Evolutionary conservation across 2,888 invertebrate genomes (phyloP).

Genomic region (Alloplasta piceator): DNA sequence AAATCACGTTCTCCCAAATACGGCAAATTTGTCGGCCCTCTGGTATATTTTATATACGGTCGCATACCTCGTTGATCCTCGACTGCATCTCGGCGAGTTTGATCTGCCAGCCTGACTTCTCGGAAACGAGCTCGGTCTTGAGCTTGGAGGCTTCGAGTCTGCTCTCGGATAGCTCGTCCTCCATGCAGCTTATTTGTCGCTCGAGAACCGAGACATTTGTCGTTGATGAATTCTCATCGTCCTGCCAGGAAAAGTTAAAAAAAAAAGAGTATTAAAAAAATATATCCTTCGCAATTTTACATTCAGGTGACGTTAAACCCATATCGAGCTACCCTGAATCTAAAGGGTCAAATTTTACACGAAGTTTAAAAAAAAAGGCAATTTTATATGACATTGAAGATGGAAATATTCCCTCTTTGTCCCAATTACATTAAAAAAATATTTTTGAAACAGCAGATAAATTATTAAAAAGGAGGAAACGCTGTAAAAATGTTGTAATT

Average conservation of each 20-base stretch:
- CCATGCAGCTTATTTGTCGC: slow-evolving; percentile 93
- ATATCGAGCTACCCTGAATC: no score
- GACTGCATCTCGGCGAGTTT: slow-evolving; percentile 95
- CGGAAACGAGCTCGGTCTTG: slow-evolving; percentile 95
- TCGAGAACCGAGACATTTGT: slow-evolving; percentile 89
- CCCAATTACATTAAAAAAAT: slow-evolving; percentile 5
- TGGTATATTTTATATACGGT: slow-evolving; percentile 20
- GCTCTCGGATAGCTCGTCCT: slow-evolving; percentile 94
- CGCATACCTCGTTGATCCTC: slow-evolving; percentile 90
- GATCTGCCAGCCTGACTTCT: slow-evolving; percentile 93
- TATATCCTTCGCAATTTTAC: slow-evolving; percentile 3
- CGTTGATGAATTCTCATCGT: slow-evolving; percentile 80
- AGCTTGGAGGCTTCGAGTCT: slow-evolving; percentile 92
- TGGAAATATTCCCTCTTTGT: not conserved
- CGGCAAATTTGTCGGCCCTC: slow-evolving; percentile 21
- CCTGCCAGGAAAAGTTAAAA: slow-evolving; percentile 76
- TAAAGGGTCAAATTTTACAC: no score
- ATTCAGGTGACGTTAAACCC: no score
- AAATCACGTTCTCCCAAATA: slow-evolving; percentile 14
- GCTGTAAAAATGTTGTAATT: no score
- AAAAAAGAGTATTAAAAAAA: slow-evolving; percentile 3
- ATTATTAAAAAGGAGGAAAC: no score
- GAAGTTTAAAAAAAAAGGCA: no score
- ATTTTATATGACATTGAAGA: no score
- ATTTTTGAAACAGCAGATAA: no score